Conservation (phyloP, 2,888 invertebrate genomes). For the Himalopsyche tibetana region DNA sequence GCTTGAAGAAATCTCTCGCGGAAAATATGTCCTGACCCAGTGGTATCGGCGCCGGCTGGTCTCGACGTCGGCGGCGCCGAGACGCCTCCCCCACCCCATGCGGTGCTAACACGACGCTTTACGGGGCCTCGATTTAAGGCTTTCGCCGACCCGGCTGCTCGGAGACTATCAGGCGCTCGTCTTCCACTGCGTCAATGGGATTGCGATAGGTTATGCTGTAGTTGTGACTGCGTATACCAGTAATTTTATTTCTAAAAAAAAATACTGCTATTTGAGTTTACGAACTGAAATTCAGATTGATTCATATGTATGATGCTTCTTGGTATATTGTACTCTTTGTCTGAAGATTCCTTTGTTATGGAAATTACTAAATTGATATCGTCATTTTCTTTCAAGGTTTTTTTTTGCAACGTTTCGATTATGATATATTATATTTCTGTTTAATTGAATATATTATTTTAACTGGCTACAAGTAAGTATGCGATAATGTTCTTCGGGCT, state of each 20-base stretch:
- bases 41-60: conserved; percentile 64
- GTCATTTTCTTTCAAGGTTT: too few relatives aligned
- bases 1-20: background rate
- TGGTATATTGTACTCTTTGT: background rate
- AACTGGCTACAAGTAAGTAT: too few relatives aligned
- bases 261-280: background rate
- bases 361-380: background rate
- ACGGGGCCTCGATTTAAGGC: conserved; percentile 33
- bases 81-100: conserved; percentile 8
- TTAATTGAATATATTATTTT: too few relatives aligned
- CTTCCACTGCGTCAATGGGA: conserved; percentile 41
- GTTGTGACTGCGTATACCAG: background rate
- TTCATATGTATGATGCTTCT: background rate
- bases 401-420: too few relatives aligned
- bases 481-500: too few relatives aligned
- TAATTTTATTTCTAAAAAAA: background rate
- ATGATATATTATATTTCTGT: too few relatives aligned
- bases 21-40: conserved; percentile 36
- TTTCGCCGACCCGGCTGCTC: conserved; percentile 36
- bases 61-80: conserved; percentile 65
- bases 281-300: background rate
- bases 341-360: background rate
- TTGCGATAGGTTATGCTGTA: conserved; percentile 58
- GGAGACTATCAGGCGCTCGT: conserved; percentile 43
- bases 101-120: conserved; percentile 49